Evolutionary conservation across 2,888 invertebrate genomes (phyloP), one percentile per base, ranked within the genome.

Genomic region (Loripinus fragilis): DNA sequence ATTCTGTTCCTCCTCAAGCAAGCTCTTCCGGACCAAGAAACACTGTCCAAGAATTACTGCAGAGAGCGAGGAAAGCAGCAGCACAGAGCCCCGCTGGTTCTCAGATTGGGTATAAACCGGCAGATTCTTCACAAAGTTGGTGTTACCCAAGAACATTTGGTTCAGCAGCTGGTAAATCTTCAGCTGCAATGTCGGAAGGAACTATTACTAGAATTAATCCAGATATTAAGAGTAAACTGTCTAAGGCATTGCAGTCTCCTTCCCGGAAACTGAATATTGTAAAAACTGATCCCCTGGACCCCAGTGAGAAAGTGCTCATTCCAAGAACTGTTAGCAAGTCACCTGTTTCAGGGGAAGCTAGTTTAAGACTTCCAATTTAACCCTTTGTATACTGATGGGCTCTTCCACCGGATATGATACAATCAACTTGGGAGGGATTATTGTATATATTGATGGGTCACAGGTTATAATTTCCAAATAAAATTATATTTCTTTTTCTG

Each of bases 181-280:
- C 33, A 25, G 23, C 33, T 12, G 17, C 33, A 33, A 60, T 12
- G 7, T 60, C 79, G 20, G 84, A 84, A 52, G 81, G 84, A 17
- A 84, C 84, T 20, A 65, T 84, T 35, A 84, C 84, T 12, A 30
- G 81, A 45, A 73, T 84, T 15, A 81, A 79, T 67, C 84, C 81
- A 30, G 84, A 81, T 35, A 76, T 84, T 25, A 84, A 79, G 64
- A 81, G 67, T 42, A 80, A 67, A 42, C 55, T 84, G 20, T 84
- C 84, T 12, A 77, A 78, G 45, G 84, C 84, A 1, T 65, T 84
- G 12, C 75, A 75, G 60, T 81, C 84, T 7, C 74, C 83, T 10
- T 75, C 78, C 15, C 66, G 84, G 12, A 84, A 74, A 45, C 38
- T 71, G 20, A 60, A 60, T 20, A 60, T 60, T 33, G 17, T 23